Percentiles rank a stretch among this genome's conserved stretches.
Evolutionary conservation across 2,888 invertebrate species (phyloP).

Genomic region (Caenorhabditis sp.): DNA sequence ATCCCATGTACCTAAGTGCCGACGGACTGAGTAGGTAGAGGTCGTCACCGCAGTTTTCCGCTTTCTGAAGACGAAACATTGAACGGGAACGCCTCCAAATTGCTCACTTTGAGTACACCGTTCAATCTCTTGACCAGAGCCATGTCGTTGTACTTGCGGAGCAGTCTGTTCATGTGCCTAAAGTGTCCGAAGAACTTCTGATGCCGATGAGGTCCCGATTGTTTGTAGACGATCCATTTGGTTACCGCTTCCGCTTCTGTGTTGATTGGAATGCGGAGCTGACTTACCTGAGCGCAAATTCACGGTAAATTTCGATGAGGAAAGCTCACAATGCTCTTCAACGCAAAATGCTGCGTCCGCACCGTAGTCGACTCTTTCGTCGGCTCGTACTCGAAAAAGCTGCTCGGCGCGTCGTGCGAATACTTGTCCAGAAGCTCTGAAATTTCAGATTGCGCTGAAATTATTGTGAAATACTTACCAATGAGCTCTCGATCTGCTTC

Average conservation of each 20-base stretch:
- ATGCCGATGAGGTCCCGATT: conserved; percentile 48
- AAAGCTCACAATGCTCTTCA: conserved; percentile 23
- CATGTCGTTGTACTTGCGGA: conserved; percentile 43
- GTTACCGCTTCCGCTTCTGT: conserved; percentile 26
- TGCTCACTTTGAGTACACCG: conserved; percentile 13
- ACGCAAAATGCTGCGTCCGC: conserved; percentile 19
- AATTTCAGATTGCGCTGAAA: too few relatives aligned
- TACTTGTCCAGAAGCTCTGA: conserved; percentile 9
- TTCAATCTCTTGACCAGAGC: conserved; percentile 26
- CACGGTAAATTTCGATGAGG: too few relatives aligned
- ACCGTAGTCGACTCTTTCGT: conserved; percentile 23
- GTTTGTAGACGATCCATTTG: conserved; percentile 49
- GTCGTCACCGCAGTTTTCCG: conserved; percentile 15
- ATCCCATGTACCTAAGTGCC: conserved; percentile 46
- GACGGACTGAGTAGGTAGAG: conserved; percentile 19
- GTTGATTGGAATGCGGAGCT: conserved; percentile 45
- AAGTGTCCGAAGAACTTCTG: conserved; percentile 49
- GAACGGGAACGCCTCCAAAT: background rate
- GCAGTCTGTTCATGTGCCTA: conserved; percentile 19
- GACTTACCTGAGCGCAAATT: background rate
- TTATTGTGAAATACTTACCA: background rate
- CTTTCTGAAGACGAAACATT: background rate
- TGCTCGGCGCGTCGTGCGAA: conserved; percentile 5
- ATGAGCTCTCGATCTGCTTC: background rate
- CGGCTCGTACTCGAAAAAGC: conserved; percentile 19